Evolutionary conservation across 1,140 invertebrate species (phyloP).

Genomic region (Aphelinus atriplicis): DNA sequence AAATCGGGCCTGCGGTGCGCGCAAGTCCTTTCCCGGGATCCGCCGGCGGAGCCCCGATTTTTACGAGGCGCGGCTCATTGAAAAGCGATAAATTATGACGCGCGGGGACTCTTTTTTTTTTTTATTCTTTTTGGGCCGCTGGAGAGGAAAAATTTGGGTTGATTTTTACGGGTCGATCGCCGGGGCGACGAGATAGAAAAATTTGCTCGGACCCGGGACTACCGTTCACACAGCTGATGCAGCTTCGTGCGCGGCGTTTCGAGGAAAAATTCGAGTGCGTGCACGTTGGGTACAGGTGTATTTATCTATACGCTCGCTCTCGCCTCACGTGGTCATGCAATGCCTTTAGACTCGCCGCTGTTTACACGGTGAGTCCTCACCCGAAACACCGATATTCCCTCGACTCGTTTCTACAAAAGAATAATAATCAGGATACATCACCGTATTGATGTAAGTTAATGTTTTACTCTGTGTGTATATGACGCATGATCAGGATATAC

Average conservation of each 20-base stretch:
- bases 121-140: background rate
- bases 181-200: background rate
- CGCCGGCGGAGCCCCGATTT: slow-evolving; percentile 16
- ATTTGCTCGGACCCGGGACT: background rate
- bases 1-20: slow-evolving; percentile 45
- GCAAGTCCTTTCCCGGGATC: slow-evolving; percentile 25
- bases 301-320: background rate
- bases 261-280: background rate
- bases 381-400: no score
- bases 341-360: no score
- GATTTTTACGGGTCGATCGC: background rate
- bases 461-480: no score
- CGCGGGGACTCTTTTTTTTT: background rate
- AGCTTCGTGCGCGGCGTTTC: background rate
- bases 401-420: no score
- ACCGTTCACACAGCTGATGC: background rate
- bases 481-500: no score
- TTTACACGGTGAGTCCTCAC: no score
- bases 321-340: no score
- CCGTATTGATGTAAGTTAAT: no score
- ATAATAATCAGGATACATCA: no score
- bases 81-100: slow-evolving; percentile 28
- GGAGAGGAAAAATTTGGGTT: background rate
- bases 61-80: slow-evolving; percentile 25
- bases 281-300: background rate